Evolutionary conservation across 2,113 vertebrate species (phyloP).

Genomic region (Ailuropoda melanoleuca): DNA sequence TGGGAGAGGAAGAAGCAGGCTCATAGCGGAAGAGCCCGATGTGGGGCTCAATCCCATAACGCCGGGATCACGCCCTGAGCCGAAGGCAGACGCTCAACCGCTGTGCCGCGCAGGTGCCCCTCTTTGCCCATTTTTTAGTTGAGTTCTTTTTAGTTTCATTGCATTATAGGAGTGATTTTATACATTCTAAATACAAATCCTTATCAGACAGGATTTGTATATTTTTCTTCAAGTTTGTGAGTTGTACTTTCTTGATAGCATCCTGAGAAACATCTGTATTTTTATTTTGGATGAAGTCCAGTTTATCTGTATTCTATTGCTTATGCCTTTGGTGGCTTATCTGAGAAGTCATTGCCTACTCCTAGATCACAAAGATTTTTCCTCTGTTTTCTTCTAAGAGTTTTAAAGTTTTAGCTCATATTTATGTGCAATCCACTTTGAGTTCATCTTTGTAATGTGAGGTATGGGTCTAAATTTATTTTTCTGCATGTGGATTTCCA

Average conservation of each 20-base stretch:
- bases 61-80: too few relatives aligned
- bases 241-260: neutral
- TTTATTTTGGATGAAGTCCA: neutral
- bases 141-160: neutral
- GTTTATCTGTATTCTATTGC: neutral
- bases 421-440: neutral
- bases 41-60: too few relatives aligned
- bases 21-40: too few relatives aligned
- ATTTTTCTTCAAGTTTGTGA: neutral
- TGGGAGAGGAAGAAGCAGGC: too few relatives aligned
- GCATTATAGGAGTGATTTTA: neutral
- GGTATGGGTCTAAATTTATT: neutral
- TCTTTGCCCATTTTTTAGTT: neutral
- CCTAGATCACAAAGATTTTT: neutral
- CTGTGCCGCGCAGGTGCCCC: too few relatives aligned
- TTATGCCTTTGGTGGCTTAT: neutral
- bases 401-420: slow-evolving; percentile 22
- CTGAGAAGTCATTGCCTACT: neutral
- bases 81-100: too few relatives aligned
- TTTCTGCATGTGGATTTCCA: neutral
- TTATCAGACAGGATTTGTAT: neutral
- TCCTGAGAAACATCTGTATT: neutral
- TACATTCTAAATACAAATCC: neutral
- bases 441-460: neutral
- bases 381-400: slow-evolving; percentile 13